Evolutionary conservation across 2,113 vertebrate genomes (phyloP).

Genomic region (Muscicapa adusta): DNA sequence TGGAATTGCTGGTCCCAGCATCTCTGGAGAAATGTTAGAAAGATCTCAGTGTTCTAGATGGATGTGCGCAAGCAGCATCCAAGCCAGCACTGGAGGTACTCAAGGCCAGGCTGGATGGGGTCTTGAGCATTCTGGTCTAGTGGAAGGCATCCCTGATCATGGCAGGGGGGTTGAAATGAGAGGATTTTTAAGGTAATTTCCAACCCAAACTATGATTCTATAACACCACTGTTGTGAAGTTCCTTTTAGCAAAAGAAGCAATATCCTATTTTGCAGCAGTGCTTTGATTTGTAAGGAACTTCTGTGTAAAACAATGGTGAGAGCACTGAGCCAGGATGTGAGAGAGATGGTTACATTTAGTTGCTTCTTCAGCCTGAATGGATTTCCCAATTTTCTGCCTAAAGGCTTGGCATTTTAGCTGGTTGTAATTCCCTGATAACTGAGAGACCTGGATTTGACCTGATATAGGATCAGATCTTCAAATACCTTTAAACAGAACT

Average conservation of each 20-base stretch:
- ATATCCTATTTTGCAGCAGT: not conserved
- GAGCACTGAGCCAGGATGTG: not conserved
- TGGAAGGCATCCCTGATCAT: not conserved
- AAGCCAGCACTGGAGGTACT: not conserved
- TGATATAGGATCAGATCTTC: not conserved
- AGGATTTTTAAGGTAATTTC: not conserved
- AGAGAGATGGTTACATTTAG: not conserved
- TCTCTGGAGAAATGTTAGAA: too few species aligned
- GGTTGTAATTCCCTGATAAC: not conserved
- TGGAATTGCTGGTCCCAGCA: too few species aligned
- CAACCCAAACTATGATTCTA: not conserved
- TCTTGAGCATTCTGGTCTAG: not conserved
- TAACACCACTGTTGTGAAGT: not conserved
- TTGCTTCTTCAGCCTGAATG: not conserved
- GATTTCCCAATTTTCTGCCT: not conserved
- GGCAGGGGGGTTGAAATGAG: not conserved
- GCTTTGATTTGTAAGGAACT: not conserved
- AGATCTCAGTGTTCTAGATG: too few species aligned
- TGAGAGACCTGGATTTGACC: not conserved
- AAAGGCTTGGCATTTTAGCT: not conserved
- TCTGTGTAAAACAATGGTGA: not conserved
- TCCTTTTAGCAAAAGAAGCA: not conserved
- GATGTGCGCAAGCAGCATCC: not conserved
- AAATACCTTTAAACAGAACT: not conserved
- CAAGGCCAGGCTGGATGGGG: not conserved